These are phyloP conservation scores for Campylomormyrus tamandua DNA, from an alignment of 2,113 vertebrate species.

Conservation along the genomic window DNA sequence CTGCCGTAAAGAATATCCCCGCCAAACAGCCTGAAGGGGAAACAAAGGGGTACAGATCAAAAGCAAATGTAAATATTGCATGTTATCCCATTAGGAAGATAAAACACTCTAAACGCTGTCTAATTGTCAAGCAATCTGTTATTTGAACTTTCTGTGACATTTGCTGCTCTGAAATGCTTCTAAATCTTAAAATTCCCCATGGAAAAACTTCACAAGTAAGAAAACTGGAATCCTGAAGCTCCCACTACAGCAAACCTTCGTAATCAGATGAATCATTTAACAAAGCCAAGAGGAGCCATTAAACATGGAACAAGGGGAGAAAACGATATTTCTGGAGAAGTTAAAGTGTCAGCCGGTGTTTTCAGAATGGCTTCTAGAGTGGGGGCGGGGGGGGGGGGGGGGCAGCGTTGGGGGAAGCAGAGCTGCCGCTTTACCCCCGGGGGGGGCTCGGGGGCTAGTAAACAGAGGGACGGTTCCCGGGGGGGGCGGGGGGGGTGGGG, in stretches of 20 bases:
- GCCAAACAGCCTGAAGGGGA: constrained; percentile 85
- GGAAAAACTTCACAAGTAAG: constrained; percentile 65
- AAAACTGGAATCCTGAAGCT: constrained; percentile 77
- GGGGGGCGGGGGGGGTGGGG: too few relatives aligned
- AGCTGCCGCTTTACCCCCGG: background rate
- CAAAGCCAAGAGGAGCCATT: constrained; percentile 77
- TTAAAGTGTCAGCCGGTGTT: constrained; percentile 36
- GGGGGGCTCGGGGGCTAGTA: background rate
- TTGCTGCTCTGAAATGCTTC: constrained; percentile 71
- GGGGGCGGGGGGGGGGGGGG: background rate
- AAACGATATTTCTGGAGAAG: constrained; percentile 27
- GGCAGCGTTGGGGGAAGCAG: background rate
- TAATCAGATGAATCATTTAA: constrained; percentile 91
- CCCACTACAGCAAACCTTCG: constrained; percentile 71
- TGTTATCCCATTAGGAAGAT: constrained; percentile 90
- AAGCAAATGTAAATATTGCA: constrained; percentile 73
- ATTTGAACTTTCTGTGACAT: constrained; percentile 97
- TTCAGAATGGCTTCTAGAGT: constrained; percentile 31
- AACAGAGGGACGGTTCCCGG: background rate
- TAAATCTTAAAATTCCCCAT: constrained; percentile 79
- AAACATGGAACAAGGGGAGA: constrained; percentile 51
- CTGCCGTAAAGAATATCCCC: constrained; percentile 75
- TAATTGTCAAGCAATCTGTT: constrained; percentile 84
- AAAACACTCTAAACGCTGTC: constrained; percentile 79
- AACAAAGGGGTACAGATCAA: constrained; percentile 72